Base-by-base conservation (phyloP, 2,888 invertebrate genomes). In the Acanthopleura granulata region DNA sequence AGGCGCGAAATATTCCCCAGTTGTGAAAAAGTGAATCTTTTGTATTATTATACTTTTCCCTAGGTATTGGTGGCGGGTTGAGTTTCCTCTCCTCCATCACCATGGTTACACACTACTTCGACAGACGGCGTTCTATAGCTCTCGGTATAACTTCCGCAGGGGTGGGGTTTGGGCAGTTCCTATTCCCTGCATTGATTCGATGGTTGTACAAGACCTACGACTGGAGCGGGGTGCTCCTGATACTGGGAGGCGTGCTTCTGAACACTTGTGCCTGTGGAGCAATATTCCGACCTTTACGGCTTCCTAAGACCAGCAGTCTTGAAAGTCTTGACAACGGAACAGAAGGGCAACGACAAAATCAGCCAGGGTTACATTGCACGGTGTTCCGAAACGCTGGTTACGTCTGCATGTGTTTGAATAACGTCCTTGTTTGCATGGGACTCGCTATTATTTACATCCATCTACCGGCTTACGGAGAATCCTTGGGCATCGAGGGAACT, bases 61-160 rank as follows among this genome's bases (percentile, higher is more conserved):
- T n/a, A 85, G 86, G 86, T 50, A 70, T 84, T 22, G 86, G 86
- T 0, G 76, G 79, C 27, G 86, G 86, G 1, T 73, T 85, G 16
- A 78, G 82, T 9, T 82, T 81, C 71, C 78, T 86, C 49, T 83
- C 86, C 0, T 72, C 82, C 0, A 81, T 86, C 15, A 75, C 84
- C 1, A 76, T 82, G 9, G 82, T 86, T 1, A 82, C 83, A 0
- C 79, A 76, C 71, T 86, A 84, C 76, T 86, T 86, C 71, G 80
- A 81, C 29, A 78, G 80, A 69, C 76, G 76, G 30, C 76, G 84
- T 25, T 77, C 81, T 15, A 69, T 85, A 0, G 86, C 86, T 12
- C 76, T 83, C 0, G 86, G 85, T 9, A 78, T 86, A 15, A 83
- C 85, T 0, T 82, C 81, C 12, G 81, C 84, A 4, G 86, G 86